Evolutionary conservation across 2,888 invertebrate genomes (phyloP), one percentile per base, ranked within the genome.

Genomic region (Teleiodes luculella): DNA sequence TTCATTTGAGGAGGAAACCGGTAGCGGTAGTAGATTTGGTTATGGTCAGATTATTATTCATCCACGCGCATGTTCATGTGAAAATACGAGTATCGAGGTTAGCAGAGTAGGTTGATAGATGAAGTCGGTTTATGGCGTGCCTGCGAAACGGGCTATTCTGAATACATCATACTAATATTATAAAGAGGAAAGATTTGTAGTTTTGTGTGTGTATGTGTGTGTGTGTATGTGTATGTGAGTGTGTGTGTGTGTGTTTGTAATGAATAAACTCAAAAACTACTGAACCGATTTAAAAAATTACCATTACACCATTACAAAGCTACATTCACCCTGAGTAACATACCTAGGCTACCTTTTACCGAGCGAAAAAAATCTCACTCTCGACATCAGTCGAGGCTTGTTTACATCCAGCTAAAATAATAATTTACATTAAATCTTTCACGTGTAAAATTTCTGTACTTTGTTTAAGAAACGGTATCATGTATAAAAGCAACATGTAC

Each of bases 41-140:
- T 49, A 49, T 49, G 36, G 49, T 24, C 24, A 48, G 0, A 11
- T 37, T 20, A 48, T 20, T 36, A 24, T 20, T 36, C 16, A 36
- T 49, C 49, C 36, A 36, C 20, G 20, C 10, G 33, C 3, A 24
- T 24, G 24, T 24, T 33, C 11, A n/a, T 33, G 33, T 33, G 8
- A n/a, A n/a, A n/a, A 20, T 14, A 20, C 4, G 35, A 20, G 14
- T 46, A 67, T 64, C 55, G 52, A 54, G 62, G 60, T 62, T 64
- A 67, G 39, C 20, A 53, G 53, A 60, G 54, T 55, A 46, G 59
- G 53, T 61, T 61, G 53, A n/a, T n/a, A n/a, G n/a, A 65, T 62
- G 61, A 58, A 62, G 60, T 62, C 54, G 53, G 52, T 60, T 57
- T 57, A 61, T 65, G 56, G 63, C 61, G 60, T 63, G 65, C 56